Conservation (phyloP, 2,113 vertebrate genomes). For the Notarius quadriscutis region DNA sequence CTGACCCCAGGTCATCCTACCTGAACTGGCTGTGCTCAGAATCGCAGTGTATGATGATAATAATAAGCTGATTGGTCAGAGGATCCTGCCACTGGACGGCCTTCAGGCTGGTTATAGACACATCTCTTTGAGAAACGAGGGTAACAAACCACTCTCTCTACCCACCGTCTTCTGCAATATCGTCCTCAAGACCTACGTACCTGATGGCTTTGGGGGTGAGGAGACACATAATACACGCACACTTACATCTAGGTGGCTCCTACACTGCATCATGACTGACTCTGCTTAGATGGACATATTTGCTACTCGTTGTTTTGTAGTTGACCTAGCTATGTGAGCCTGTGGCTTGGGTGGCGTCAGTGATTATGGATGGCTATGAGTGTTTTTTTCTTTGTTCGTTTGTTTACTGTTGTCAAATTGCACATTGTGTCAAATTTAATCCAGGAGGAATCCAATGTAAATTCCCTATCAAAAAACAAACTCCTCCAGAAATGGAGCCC, state of each 20-base stretch:
- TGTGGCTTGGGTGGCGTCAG: not conserved
- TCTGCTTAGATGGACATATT: not conserved
- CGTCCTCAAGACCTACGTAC: slow-evolving; percentile 97
- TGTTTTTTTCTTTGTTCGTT: not conserved
- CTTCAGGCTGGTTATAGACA: slow-evolving; percentile 96
- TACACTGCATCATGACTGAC: not conserved
- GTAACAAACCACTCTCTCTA: slow-evolving; percentile 94
- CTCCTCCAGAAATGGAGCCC: not conserved
- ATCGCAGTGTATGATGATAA: slow-evolving; percentile 97
- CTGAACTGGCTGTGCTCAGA: slow-evolving; percentile 93
- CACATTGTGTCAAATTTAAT: not conserved
- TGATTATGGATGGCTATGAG: not conserved
- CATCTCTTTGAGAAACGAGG: slow-evolving; percentile 96
- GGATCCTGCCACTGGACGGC: slow-evolving; percentile 93
- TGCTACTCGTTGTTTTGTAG: not conserved
- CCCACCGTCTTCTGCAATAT: slow-evolving; percentile 98
- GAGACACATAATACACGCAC: not conserved
- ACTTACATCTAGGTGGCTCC: not conserved
- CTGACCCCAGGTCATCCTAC: slow-evolving; percentile 86
- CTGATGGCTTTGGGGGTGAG: slow-evolving; percentile 97
- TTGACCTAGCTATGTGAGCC: not conserved
- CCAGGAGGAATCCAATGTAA: not conserved
- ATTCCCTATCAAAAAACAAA: not conserved
- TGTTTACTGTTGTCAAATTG: not conserved
- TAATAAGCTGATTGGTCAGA: slow-evolving; percentile 94